These are phyloP conservation scores for Patiria pectinifera DNA, from an alignment of 53 echinoderm and acorn worm species.

Conservation along the genomic window DNA sequence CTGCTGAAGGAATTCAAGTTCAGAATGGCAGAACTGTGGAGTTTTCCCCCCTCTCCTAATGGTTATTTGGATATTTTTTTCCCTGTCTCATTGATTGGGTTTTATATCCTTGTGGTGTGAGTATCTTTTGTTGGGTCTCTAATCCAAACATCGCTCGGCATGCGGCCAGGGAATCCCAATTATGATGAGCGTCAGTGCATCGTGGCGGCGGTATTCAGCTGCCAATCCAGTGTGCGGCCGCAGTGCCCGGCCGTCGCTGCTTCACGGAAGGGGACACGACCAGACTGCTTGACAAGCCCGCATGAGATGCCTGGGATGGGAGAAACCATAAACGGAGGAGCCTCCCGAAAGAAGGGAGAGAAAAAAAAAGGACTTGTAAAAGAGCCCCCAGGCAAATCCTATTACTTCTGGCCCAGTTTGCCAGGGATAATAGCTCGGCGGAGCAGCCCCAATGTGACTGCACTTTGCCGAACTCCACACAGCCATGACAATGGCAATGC, in stretches of 20 bases:
- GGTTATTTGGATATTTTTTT: neutral
- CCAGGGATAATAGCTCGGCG: slow-evolving; percentile 48
- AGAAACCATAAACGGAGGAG: neutral
- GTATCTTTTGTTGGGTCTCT: slow-evolving; percentile 52
- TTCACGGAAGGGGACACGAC: neutral
- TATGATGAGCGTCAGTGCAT: slow-evolving; percentile 40
- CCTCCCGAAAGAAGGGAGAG: neutral
- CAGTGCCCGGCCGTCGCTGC: neutral
- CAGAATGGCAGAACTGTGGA: slow-evolving; percentile 44
- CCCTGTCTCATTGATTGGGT: neutral
- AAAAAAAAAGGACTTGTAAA: neutral
- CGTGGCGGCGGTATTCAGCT: slow-evolving; percentile 47
- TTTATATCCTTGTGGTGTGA: slow-evolving; percentile 45
- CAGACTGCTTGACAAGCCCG: neutral
- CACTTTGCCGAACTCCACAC: slow-evolving; percentile 53
- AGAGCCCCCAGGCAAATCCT: slow-evolving; percentile 73
- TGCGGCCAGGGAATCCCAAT: slow-evolving; percentile 50
- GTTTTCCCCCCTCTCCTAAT: neutral
- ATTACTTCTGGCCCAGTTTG: slow-evolving; percentile 78
- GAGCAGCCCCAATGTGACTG: slow-evolving; percentile 54
- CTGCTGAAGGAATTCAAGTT: slow-evolving; percentile 67
- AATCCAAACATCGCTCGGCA: slow-evolving; percentile 77
- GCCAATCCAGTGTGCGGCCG: neutral
- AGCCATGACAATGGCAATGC: slow-evolving; percentile 46
- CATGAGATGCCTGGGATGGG: slow-evolving; percentile 40